A percentile compares a stretch with the other conserved stretches of the same genome.
These are phyloP conservation scores for Eleginops maclovinus DNA, from an alignment of 2,113 vertebrate species.

Conservation along the genomic window DNA sequence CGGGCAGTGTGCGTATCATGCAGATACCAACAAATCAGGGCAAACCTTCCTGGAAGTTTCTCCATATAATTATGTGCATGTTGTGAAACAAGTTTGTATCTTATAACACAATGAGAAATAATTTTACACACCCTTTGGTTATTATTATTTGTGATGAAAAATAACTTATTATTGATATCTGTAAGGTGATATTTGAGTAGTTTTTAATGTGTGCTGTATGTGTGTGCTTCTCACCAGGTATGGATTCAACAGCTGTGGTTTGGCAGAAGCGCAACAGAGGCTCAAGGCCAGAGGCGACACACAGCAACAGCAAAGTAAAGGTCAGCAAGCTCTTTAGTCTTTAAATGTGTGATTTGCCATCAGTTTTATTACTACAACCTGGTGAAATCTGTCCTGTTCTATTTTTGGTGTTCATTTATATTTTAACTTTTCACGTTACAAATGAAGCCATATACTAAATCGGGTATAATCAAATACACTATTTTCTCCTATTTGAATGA, in stretches of 20 bases:
- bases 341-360: too few species aligned
- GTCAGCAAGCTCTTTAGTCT: slow-evolving; percentile 68
- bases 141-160: too few species aligned
- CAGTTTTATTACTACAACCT: neutral
- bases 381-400: neutral
- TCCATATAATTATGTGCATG: neutral
- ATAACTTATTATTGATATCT: too few species aligned
- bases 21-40: neutral
- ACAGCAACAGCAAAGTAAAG: slow-evolving; percentile 85
- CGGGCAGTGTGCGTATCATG: too few species aligned
- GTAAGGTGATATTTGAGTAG: too few species aligned
- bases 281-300: slow-evolving; percentile 83
- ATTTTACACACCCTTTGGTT: too few species aligned
- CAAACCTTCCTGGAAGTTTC: neutral
- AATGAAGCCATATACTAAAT: neutral
- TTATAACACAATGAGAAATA: neutral
- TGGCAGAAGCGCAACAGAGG: slow-evolving; percentile 83
- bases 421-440: too few species aligned
- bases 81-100: neutral
- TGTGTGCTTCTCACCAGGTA: slow-evolving; percentile 82
- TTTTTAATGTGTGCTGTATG: neutral
- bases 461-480: neutral
- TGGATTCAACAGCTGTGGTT: slow-evolving; percentile 96
- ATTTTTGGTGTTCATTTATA: neutral
- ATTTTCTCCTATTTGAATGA: neutral